Evolutionary conservation across 2,113 vertebrate species (phyloP).

Genomic region (Phaethornis superciliosus): DNA sequence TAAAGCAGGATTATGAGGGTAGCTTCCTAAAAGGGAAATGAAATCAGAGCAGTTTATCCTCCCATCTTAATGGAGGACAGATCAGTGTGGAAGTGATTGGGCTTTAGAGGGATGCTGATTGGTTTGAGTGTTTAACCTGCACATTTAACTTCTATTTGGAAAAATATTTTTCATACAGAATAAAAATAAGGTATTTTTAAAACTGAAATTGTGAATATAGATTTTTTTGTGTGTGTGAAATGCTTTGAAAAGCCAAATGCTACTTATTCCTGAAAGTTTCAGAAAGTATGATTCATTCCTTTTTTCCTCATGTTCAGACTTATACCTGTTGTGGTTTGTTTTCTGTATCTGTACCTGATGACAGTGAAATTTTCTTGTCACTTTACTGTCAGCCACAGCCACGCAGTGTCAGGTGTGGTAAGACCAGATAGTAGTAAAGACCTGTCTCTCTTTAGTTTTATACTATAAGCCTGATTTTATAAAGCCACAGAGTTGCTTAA

Average conservation of each 20-base stretch:
- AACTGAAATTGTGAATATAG: neutral
- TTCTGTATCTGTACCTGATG: neutral
- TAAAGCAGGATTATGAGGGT: constrained; percentile 59
- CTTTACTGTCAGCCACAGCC: neutral
- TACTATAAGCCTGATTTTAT: neutral
- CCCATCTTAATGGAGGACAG: constrained; percentile 12
- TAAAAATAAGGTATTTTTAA: neutral
- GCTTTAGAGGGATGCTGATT: neutral
- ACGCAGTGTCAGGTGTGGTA: neutral
- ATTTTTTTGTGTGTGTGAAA: neutral
- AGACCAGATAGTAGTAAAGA: neutral
- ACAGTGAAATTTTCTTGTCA: neutral
- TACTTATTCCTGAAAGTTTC: neutral
- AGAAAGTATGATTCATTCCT: neutral
- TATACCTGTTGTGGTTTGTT: neutral
- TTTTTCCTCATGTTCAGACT: neutral
- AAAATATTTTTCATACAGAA: neutral
- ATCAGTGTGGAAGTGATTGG: neutral
- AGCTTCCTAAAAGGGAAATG: constrained; percentile 55
- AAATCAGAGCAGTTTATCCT: constrained; percentile 53
- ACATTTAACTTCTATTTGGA: neutral
- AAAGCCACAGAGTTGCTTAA: neutral
- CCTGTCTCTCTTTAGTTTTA: neutral
- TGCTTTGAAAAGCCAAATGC: neutral
- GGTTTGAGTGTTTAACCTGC: neutral